phyloP scores from a whole-genome alignment of 1,140 invertebrate genomes.

The Ostrea denselamellosa region DNA sequence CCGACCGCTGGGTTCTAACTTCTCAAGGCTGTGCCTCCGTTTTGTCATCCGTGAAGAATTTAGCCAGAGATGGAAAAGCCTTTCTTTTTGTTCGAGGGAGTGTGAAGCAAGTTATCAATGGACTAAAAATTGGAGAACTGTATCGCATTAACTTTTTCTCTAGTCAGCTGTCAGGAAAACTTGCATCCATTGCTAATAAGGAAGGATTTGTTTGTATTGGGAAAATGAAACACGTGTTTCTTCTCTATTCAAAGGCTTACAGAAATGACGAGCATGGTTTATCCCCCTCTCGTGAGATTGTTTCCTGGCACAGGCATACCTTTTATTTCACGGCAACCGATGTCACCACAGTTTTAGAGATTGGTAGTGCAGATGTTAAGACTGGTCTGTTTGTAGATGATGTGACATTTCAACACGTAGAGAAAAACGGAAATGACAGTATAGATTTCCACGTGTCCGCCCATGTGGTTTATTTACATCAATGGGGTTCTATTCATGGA shows the following conservation, averaged over 20 bases:
- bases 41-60: conserved; percentile 40
- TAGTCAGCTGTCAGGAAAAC: conserved; percentile 23
- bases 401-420: conserved; percentile 53
- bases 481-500: conserved; percentile 64
- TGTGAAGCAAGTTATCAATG: conserved; percentile 41
- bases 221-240: conserved; percentile 48
- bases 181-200: conserved; percentile 40
- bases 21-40: conserved; percentile 39
- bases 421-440: background rate
- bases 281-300: background rate
- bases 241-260: conserved; percentile 56
- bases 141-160: conserved; percentile 48
- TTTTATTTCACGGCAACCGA: conserved; percentile 55
- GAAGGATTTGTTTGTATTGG: conserved; percentile 55
- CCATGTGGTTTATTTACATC: conserved; percentile 58
- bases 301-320: conserved; percentile 61
- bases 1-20: conserved; percentile 39
- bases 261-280: conserved; percentile 39
- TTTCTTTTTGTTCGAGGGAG: conserved; percentile 43
- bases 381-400: conserved; percentile 56
- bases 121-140: background rate
- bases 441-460: conserved; percentile 42
- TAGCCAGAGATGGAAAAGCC: conserved; percentile 33
- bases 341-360: conserved; percentile 25
- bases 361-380: conserved; percentile 43